Evolutionary conservation across 1,140 invertebrate species (phyloP), one percentile per base, ranked within the genome.

Genomic region (Hyles euphorbiae): DNA sequence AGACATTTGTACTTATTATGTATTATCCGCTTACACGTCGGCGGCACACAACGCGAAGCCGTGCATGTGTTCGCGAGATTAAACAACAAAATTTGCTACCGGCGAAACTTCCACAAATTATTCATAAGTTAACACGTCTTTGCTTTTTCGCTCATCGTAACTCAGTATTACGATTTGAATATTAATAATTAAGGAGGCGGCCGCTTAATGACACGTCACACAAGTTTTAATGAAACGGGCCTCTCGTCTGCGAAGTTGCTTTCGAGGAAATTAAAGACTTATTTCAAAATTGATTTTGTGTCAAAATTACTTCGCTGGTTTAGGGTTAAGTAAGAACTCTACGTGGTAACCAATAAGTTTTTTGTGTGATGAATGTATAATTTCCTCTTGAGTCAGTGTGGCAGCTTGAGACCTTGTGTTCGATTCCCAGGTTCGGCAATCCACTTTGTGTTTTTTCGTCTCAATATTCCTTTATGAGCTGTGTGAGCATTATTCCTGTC

Each of bases 151-250:
- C 71, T 78, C 59, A 61, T 69, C 72, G 36, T 73, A 72, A 69
- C 71, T 82, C 70, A 54, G 71, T 78, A 81, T 82, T 79, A 82
- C 72, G 80, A 84, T 87, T 87, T 86, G 81, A 86, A 86, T 87
- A 86, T 83, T 85, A 85, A 87, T 87, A 86, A 84, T 85, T 58
- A 61, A 47, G 51, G 55, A 65, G 74, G 74, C 72, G 61, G 66
- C 47, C 78, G 69, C 78, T 88, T 85, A 88, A 88, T 87, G 85
- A 88, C 77, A 87, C 82, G 85, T 88, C 83, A 88, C 81, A 75
- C 74, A 85, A 88, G 82, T 88, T 88, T 88, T 83, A 88, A 88
- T 87, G 85, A 86, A 86, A 83, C 72, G 68, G 70, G 68, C 10
- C 74, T 77, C 65, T 69, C 74, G 78, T 81, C 78, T 79, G 75